Percentiles rank a stretch among this genome's conserved stretches.
Conservation (phyloP, 1,140 invertebrate species). For the Drosophila jambulina region DNA sequence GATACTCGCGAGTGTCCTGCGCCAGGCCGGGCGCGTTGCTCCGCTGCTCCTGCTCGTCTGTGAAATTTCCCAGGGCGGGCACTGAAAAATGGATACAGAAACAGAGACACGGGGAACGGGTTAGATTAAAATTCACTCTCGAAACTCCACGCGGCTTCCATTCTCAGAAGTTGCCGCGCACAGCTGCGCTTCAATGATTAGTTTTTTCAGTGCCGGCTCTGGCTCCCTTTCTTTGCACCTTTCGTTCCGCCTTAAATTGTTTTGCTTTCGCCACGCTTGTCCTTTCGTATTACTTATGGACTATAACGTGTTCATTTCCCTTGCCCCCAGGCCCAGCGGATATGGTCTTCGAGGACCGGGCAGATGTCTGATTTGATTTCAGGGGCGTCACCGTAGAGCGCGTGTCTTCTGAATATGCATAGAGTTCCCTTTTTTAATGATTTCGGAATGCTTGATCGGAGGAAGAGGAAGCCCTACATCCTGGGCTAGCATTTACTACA, state of each 20-base stretch:
- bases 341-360: not conserved
- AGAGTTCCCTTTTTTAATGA: conserved; percentile 15
- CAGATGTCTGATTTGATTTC: conserved; percentile 21
- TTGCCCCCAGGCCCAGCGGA: not conserved
- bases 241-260: conserved; percentile 69
- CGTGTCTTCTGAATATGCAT: conserved; percentile 15
- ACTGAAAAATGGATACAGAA: conserved; percentile 85
- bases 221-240: conserved; percentile 3
- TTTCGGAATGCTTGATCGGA: conserved; percentile 9
- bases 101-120: conserved; percentile 7
- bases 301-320: conserved; percentile 14
- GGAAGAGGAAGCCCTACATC: not conserved
- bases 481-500: conserved; percentile 1
- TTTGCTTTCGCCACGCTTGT: conserved; percentile 65
- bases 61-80: conserved; percentile 89
- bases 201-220: conserved; percentile 34
- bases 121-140: conserved; percentile 31
- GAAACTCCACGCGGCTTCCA: conserved; percentile 10
- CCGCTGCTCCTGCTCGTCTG: conserved; percentile 86
- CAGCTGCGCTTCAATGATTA: conserved; percentile 71
- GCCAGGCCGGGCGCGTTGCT: conserved; percentile 50
- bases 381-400: not conserved
- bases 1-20: conserved; percentile 87
- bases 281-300: conserved; percentile 12
- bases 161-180: conserved; percentile 65